phyloP scores from a whole-genome alignment of 1,140 invertebrate species.

The Atta colombica region DNA sequence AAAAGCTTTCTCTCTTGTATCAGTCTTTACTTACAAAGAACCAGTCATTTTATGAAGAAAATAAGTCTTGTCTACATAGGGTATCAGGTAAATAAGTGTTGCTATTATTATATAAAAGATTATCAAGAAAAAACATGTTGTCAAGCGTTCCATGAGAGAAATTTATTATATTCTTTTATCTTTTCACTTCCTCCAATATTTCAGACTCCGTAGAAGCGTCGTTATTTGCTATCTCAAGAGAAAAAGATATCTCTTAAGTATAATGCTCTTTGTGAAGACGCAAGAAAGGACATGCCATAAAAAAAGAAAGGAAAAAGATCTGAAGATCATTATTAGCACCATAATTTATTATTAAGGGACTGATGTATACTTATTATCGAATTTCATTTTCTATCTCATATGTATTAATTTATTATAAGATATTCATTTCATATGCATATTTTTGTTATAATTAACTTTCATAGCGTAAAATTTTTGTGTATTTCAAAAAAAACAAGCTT shows the following conservation, averaged over 20 bases:
- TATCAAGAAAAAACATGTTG: conserved; percentile 8
- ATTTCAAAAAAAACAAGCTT: background rate
- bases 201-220: conserved; percentile 9
- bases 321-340: conserved; percentile 18
- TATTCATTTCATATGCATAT: background rate
- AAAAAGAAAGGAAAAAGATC: background rate
- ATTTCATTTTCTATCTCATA: background rate
- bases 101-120: conserved; percentile 31
- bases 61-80: background rate
- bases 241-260: conserved; percentile 43
- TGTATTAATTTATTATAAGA: conserved; percentile 1
- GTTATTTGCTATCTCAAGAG: conserved; percentile 45
- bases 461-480: background rate
- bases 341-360: background rate
- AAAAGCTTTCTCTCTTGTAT: background rate
- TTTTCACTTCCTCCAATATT: conserved; percentile 6
- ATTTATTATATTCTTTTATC: conserved; percentile 41
- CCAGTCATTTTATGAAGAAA: background rate
- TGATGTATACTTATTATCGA: background rate
- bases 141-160: background rate
- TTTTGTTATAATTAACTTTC: background rate
- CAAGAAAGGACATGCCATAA: background rate
- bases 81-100: background rate
- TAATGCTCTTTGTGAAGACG: conserved; percentile 24
- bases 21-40: background rate